phyloP scores from a whole-genome alignment of 2,888 invertebrate species.

The Eupithecia abbreviata region DNA sequence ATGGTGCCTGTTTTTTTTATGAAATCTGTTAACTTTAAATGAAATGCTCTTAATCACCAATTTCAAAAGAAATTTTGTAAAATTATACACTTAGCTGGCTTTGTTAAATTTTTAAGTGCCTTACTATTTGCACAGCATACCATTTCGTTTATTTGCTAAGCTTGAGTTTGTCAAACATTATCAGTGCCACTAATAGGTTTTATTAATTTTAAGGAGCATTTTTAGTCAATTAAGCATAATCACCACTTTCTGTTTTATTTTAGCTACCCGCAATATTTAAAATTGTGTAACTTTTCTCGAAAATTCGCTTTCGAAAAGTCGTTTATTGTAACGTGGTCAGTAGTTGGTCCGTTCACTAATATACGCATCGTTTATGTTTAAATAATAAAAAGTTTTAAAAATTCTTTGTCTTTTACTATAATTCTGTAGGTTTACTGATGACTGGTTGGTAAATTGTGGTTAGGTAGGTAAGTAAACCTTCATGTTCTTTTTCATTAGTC shows the following conservation, averaged over 20 bases:
- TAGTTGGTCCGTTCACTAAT: slow-evolving; percentile 65
- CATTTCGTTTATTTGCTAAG: slow-evolving; percentile 38
- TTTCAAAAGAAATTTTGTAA: neutral
- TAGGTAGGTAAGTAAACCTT: no score
- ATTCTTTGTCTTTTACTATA: slow-evolving; percentile 1
- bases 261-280: slow-evolving; percentile 44
- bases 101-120: slow-evolving; percentile 59
- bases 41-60: slow-evolving; percentile 23
- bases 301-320: slow-evolving; percentile 34
- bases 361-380: slow-evolving; percentile 82
- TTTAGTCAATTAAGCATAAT: slow-evolving; percentile 72
- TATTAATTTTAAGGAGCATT: slow-evolving; percentile 68
- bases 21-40: slow-evolving; percentile 12
- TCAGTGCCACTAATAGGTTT: slow-evolving; percentile 72
- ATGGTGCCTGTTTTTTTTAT: slow-evolving; percentile 9
- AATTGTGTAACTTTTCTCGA: slow-evolving; percentile 34
- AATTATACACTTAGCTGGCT: neutral
- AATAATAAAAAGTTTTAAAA: slow-evolving; percentile 66
- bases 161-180: slow-evolving; percentile 45
- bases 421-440: neutral
- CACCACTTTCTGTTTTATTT: slow-evolving; percentile 61
- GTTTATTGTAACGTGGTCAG: slow-evolving; percentile 57
- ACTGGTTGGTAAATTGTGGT: neutral
- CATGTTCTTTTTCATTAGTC: no score
- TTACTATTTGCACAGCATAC: slow-evolving; percentile 65